Conservation (phyloP, 2,797 vertebrate genomes). For the Myotis planiceps region DNA sequence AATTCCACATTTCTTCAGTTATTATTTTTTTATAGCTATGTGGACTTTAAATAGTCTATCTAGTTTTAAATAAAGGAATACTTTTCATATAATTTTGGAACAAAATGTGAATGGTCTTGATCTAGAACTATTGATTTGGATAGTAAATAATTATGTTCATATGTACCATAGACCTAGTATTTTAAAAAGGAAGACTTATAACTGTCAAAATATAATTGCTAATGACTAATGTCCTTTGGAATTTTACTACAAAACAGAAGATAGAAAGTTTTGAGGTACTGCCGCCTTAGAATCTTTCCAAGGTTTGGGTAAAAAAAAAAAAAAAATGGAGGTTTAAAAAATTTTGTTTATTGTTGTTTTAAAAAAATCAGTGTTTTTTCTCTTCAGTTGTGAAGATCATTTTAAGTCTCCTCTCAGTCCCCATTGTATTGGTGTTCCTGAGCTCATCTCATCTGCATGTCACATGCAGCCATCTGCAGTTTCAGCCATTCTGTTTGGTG, state of each 20-base stretch:
- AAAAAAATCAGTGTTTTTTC: slow-evolving; percentile 27
- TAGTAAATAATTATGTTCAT: not conserved
- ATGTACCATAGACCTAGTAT: not conserved
- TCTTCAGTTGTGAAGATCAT: not conserved
- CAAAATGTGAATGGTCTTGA: not conserved
- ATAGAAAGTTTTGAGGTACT: slow-evolving; percentile 62
- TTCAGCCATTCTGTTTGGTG: not conserved
- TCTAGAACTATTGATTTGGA: not conserved
- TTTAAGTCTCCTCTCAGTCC: not conserved
- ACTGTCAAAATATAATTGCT: not conserved
- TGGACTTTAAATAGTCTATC: not conserved
- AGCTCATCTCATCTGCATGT: not conserved
- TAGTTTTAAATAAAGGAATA: slow-evolving; percentile 21
- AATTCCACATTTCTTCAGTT: not conserved
- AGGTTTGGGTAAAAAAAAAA: slow-evolving; percentile 35
- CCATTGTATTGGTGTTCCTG: fast-evolving
- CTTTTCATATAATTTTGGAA: slow-evolving; percentile 32
- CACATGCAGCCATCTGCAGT: not conserved
- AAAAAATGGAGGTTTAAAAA: not conserved
- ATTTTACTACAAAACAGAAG: slow-evolving; percentile 47
- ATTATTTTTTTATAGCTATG: not conserved
- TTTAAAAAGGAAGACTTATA: not conserved
- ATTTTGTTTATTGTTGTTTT: not conserved
- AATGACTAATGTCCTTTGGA: not conserved
- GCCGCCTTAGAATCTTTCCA: slow-evolving; percentile 45